A percentile compares a stretch with the other conserved stretches of the same genome.
Conservation (phyloP, 2,888 invertebrate genomes). For the Acrobasis repandana region DNA sequence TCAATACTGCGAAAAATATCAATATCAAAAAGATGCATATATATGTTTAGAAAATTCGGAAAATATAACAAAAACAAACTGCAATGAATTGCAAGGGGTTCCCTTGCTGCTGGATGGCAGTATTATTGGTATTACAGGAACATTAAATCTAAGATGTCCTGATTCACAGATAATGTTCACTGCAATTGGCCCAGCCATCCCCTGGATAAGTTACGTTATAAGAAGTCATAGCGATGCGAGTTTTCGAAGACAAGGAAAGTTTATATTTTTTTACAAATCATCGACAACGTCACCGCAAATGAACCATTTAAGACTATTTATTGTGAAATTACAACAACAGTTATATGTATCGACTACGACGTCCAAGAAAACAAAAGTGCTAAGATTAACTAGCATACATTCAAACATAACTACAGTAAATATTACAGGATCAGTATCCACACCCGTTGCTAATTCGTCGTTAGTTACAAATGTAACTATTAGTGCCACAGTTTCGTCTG, state of each 20-base stretch:
- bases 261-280: background rate
- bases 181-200: slow-evolving; percentile 41
- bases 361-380: background rate
- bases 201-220: slow-evolving; percentile 46
- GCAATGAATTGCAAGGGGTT: slow-evolving; percentile 44
- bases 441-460: no score
- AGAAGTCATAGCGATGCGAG: background rate
- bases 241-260: background rate
- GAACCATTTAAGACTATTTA: background rate
- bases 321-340: background rate
- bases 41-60: slow-evolving; percentile 45
- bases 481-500: no score
- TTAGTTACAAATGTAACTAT: no score
- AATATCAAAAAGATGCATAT: slow-evolving; percentile 33
- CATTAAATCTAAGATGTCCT: slow-evolving; percentile 35
- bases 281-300: background rate
- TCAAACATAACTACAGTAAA: background rate
- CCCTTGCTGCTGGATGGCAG: slow-evolving; percentile 51
- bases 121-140: slow-evolving; percentile 45
- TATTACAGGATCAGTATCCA: background rate
- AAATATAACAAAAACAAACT: slow-evolving; percentile 21
- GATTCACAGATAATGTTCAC: slow-evolving; percentile 41
- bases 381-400: background rate
- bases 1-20: slow-evolving; percentile 41
- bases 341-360: background rate